Percentiles rank a stretch among this genome's conserved stretches.
Conservation (phyloP, 1,140 invertebrate genomes). For the Centruroides sculpturatus region DNA sequence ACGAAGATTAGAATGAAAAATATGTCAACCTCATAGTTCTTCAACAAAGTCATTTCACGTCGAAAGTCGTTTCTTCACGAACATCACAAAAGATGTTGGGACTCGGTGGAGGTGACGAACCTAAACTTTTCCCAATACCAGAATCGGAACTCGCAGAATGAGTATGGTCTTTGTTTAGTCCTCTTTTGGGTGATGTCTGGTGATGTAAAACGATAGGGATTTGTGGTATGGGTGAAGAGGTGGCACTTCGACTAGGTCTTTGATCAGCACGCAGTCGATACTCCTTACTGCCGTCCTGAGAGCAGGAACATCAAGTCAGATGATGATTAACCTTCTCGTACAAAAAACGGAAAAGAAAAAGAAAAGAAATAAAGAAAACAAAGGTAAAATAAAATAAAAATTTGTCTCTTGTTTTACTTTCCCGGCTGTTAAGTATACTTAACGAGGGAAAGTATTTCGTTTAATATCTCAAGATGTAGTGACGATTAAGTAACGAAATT, state of each 20-base stretch:
- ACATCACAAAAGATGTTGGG: slow-evolving; percentile 14
- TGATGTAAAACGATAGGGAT: slow-evolving; percentile 8
- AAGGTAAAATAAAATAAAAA: no score
- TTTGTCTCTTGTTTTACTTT: no score
- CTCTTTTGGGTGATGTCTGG: slow-evolving; percentile 7
- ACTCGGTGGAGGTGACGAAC: slow-evolving; percentile 18
- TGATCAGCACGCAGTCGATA: neutral
- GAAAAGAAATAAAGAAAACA: no score
- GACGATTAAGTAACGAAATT: no score
- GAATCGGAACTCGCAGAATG: slow-evolving; percentile 21
- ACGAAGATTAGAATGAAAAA: no score
- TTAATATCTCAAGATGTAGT: no score
- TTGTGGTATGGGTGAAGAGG: slow-evolving; percentile 13
- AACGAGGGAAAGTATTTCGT: no score
- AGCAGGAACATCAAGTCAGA: neutral
- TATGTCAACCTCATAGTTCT: neutral
- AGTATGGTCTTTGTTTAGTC: slow-evolving; percentile 16
- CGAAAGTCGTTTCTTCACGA: slow-evolving; percentile 3
- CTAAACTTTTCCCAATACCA: slow-evolving; percentile 19
- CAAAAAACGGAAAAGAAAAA: no score
- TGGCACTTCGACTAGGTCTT: slow-evolving; percentile 13
- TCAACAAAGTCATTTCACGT: neutral
- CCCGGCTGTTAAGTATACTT: no score
- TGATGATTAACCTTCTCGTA: no score
- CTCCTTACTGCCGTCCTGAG: neutral